phyloP scores from a whole-genome alignment of 2,888 invertebrate species.

The Heliconius sara region DNA sequence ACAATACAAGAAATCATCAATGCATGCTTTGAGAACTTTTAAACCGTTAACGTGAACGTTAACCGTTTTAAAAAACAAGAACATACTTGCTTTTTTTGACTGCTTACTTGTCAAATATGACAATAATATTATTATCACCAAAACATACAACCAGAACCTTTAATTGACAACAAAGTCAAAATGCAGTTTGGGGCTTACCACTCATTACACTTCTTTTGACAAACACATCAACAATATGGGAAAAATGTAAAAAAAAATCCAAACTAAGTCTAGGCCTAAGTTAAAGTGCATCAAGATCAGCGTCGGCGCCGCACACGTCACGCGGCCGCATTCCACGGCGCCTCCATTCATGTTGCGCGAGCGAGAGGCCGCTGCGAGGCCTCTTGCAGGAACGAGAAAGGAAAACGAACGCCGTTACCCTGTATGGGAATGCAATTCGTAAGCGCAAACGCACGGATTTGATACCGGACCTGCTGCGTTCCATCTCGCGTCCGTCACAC shows the following conservation, averaged over 20 bases:
- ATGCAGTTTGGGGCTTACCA: background rate
- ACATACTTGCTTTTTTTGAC: background rate
- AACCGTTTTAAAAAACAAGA: background rate
- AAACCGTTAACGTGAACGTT: too few species aligned
- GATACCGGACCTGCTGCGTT: constrained; percentile 72
- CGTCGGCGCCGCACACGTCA: constrained; percentile 85
- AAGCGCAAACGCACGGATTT: constrained; percentile 76
- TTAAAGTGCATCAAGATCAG: constrained; percentile 83
- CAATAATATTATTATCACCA: background rate
- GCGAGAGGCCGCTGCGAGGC: constrained; percentile 67
- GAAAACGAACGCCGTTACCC: constrained; percentile 75
- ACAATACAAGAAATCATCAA: background rate
- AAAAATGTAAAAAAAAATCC: background rate
- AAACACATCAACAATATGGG: background rate
- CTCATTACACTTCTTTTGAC: background rate
- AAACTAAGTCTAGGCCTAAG: constrained; percentile 47
- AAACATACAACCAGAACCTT: background rate
- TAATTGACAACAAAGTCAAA: background rate
- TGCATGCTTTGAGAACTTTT: background rate
- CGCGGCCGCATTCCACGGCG: constrained; percentile 85
- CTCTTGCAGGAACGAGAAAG: constrained; percentile 72
- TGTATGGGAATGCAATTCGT: constrained; percentile 81
- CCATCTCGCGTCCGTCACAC: constrained; percentile 61
- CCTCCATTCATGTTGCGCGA: constrained; percentile 80
- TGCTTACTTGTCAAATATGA: background rate